phyloP scores from a whole-genome alignment of 2,113 vertebrate genomes.

The Tinamus guttatus region DNA sequence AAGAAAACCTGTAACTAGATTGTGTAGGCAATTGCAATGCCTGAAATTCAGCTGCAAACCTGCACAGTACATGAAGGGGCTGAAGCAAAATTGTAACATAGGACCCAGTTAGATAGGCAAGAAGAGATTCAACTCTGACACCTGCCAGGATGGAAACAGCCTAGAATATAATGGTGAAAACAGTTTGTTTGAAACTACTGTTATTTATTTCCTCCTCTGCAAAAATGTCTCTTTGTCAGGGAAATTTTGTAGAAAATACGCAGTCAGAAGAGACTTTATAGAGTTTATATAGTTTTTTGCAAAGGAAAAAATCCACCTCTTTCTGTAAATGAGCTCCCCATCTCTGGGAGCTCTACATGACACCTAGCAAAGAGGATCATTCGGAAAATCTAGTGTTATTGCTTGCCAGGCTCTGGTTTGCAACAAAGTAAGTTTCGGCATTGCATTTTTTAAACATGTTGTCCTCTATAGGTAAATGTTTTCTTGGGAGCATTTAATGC shows the following conservation, averaged over 20 bases:
- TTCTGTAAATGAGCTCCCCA: neutral
- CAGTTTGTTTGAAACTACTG: neutral
- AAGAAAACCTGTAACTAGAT: neutral
- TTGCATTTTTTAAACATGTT: neutral
- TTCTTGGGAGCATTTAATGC: neutral
- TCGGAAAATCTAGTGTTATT: neutral
- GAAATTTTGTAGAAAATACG: neutral
- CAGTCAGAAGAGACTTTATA: neutral
- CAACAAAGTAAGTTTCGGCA: neutral
- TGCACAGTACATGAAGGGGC: neutral
- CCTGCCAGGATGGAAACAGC: neutral
- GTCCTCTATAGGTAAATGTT: neutral
- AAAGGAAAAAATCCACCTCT: neutral
- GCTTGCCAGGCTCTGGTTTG: neutral
- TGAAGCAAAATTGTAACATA: neutral
- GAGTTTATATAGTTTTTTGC: too few relatives aligned
- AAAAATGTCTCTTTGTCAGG: neutral
- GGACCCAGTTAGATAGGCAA: neutral
- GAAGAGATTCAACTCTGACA: neutral
- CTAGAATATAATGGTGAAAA: neutral
- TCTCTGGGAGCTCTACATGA: too few relatives aligned
- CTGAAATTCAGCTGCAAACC: neutral
- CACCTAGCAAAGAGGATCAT: neutral
- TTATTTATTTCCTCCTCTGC: neutral
- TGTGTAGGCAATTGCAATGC: neutral